phyloP scores from a whole-genome alignment of 2,888 invertebrate genomes.

The Microplitis deprimator region DNA sequence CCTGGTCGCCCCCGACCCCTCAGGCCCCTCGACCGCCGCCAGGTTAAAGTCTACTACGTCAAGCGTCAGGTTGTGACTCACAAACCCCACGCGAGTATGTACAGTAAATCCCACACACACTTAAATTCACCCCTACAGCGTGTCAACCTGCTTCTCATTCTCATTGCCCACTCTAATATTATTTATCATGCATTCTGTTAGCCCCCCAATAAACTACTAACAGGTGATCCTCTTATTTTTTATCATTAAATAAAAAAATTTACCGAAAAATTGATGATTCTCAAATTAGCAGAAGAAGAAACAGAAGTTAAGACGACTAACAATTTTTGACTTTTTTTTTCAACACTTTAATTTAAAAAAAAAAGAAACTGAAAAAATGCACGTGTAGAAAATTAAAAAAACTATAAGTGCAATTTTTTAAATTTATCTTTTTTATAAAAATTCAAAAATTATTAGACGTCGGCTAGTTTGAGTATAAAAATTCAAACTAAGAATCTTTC shows the following conservation, averaged over 20 bases:
- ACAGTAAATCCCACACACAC: conserved; percentile 15
- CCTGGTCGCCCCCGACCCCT: background rate
- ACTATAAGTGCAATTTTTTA: no score
- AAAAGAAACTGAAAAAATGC: no score
- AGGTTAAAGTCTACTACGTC: conserved; percentile 3
- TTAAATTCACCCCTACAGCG: conserved; percentile 26
- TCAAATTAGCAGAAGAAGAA: no score
- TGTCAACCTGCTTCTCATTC: conserved; percentile 29
- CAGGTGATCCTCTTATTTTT: background rate
- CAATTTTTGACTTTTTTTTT: no score
- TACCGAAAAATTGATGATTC: no score
- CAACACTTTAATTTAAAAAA: no score
- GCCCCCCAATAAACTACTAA: conserved; percentile 7
- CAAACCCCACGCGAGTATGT: conserved; percentile 14
- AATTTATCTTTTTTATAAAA: no score
- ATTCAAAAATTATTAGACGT: no score
- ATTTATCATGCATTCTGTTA: conserved; percentile 27
- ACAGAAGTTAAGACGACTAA: no score
- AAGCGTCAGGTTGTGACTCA: conserved; percentile 53
- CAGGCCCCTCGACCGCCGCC: conserved; percentile 8
- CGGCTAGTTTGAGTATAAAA: no score
- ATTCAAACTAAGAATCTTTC: no score
- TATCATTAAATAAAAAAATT: background rate
- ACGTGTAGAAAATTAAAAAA: no score
- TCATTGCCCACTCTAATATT: background rate